These are phyloP conservation scores for Seira musarum DNA, from an alignment of 2,888 invertebrate genomes.

Conservation along the genomic window DNA sequence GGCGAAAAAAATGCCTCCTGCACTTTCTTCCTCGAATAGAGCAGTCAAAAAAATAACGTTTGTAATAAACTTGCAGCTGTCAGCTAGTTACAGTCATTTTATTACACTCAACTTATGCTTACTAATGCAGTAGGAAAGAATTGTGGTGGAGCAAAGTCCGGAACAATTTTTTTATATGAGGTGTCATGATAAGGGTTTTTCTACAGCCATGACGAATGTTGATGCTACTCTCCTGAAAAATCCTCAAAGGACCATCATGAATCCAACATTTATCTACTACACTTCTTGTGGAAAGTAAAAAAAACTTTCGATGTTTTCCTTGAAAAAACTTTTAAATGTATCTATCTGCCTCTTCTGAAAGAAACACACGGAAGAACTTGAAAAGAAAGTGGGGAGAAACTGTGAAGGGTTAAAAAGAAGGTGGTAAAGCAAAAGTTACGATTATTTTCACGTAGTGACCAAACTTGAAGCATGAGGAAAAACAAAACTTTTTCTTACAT, in stretches of 20 bases:
- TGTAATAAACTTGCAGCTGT: conserved; percentile 61
- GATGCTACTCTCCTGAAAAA: conserved; percentile 55
- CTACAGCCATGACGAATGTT: conserved; percentile 60
- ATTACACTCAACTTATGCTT: conserved; percentile 61
- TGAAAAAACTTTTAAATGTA: neutral
- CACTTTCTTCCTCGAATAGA: conserved; percentile 26
- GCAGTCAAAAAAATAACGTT: conserved; percentile 42
- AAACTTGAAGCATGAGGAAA: too few relatives aligned
- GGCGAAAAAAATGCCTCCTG: conserved; percentile 34
- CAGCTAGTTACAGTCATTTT: conserved; percentile 62
- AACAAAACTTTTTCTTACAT: too few relatives aligned
- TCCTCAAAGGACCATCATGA: conserved; percentile 52
- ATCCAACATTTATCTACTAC: conserved; percentile 31
- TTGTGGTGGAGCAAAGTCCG: conserved; percentile 46
- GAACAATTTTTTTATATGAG: conserved; percentile 48
- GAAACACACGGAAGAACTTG: neutral
- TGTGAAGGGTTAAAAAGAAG: neutral
- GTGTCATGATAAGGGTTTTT: conserved; percentile 59
- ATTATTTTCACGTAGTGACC: too few relatives aligned
- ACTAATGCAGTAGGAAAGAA: conserved; percentile 53
- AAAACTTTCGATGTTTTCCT: neutral
- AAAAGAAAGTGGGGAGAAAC: conserved; percentile 4
- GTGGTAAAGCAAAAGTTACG: too few relatives aligned
- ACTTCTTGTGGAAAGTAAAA: conserved; percentile 20
- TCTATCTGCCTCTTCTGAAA: conserved; percentile 7